phyloP scores from a whole-genome alignment of 2,797 vertebrate genomes.

The Phoeniculus purpureus region DNA sequence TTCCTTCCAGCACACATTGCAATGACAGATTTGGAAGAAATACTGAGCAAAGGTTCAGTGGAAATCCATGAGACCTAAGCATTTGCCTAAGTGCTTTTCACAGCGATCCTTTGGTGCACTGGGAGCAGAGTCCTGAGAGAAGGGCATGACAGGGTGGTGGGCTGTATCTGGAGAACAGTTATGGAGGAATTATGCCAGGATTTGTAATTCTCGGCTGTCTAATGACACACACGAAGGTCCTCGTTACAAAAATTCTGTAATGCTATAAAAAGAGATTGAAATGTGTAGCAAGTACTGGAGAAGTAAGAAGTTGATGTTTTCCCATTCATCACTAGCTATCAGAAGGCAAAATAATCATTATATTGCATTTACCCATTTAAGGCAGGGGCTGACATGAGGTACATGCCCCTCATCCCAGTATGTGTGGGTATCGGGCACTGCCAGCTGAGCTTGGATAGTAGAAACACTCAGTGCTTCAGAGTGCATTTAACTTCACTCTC shows the following conservation, averaged over 20 bases:
- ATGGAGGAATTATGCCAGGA: not conserved
- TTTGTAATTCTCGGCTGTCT: conserved; percentile 1
- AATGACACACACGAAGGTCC: not conserved
- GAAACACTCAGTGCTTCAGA: not conserved
- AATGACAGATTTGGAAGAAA: not conserved
- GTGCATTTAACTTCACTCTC: not conserved
- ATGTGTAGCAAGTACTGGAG: not conserved
- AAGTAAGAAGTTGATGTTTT: not conserved
- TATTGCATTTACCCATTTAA: not conserved
- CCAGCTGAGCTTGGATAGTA: not conserved
- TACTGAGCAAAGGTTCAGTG: not conserved
- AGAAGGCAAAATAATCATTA: not conserved
- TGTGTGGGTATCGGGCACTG: not conserved
- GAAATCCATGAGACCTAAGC: not conserved
- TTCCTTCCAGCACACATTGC: not conserved
- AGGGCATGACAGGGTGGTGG: not conserved
- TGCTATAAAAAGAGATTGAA: conserved; percentile 9
- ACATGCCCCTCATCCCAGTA: not conserved
- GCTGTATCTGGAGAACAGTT: not conserved
- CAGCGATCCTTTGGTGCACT: not conserved
- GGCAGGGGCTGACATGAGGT: not conserved
- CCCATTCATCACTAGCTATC: not conserved
- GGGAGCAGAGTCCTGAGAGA: not conserved
- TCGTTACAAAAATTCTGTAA: conserved; percentile 4
- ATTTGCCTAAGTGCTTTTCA: not conserved